Evolutionary conservation across 2,888 invertebrate species (phyloP).

Genomic region (Cosmorhoe ocellata): DNA sequence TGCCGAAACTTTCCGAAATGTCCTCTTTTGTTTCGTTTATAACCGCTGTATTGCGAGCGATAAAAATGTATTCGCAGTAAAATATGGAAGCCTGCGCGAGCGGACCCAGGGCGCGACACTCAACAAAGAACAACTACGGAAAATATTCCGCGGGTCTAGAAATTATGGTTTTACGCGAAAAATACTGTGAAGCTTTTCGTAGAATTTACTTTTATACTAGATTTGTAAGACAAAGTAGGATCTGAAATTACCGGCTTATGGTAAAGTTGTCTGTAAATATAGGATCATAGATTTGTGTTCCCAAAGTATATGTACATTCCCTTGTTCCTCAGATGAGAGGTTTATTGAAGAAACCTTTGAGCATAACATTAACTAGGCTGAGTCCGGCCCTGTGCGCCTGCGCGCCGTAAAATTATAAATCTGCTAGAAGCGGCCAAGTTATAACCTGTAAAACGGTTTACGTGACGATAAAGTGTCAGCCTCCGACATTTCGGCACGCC

Average conservation of each 20-base stretch:
- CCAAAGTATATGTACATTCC: no score
- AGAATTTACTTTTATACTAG: background rate
- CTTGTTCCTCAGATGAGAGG: no score
- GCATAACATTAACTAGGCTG: background rate
- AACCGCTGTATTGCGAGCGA: conserved; percentile 34
- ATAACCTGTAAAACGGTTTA: conserved; percentile 35
- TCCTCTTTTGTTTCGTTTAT: conserved; percentile 35
- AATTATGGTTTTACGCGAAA: background rate
- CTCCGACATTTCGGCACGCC: conserved; percentile 5
- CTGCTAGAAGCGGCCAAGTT: conserved; percentile 28
- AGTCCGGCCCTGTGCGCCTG: conserved; percentile 23
- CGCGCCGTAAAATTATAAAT: conserved; percentile 30
- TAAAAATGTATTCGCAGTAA: conserved; percentile 40
- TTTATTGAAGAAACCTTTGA: no score
- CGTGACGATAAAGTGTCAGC: conserved; percentile 26
- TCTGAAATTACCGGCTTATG: no score
- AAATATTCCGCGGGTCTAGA: background rate
- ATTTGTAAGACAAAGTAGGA: no score
- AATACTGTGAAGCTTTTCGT: background rate
- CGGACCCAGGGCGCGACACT: conserved; percentile 20
- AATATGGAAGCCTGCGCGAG: conserved; percentile 31
- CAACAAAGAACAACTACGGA: background rate
- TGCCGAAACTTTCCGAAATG: conserved; percentile 24
- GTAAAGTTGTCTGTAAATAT: no score
- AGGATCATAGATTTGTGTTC: no score